phyloP scores from a whole-genome alignment of 2,888 invertebrate genomes.

The Dromius quadrimaculatus region DNA sequence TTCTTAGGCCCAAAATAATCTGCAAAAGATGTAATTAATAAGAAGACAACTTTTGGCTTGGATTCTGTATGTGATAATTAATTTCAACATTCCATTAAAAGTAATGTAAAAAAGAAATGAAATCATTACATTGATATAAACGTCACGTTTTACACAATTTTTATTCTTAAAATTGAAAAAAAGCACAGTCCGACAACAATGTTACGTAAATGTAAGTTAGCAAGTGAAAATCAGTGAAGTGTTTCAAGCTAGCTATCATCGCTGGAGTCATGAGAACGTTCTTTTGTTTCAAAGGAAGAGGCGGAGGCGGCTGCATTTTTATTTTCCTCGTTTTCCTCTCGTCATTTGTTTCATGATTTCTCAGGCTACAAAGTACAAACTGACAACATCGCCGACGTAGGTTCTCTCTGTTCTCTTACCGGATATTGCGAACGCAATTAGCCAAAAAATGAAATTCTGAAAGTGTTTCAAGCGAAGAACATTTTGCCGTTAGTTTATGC shows the following conservation, averaged over 20 bases:
- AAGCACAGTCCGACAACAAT: constrained; percentile 2
- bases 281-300: constrained; percentile 9
- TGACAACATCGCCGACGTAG: not conserved
- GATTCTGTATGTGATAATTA: too few species aligned
- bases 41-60: too few species aligned
- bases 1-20: too few species aligned
- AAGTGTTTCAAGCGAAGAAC: not conserved
- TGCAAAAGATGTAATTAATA: too few species aligned
- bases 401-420: constrained; percentile 1
- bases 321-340: constrained; percentile 18
- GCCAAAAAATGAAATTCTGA: constrained; percentile 14
- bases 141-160: too few species aligned
- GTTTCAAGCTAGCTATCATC: constrained; percentile 1
- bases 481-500: too few species aligned
- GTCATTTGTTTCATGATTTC: constrained; percentile 26
- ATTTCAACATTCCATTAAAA: too few species aligned
- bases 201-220: constrained; percentile 12
- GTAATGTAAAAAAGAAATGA: too few species aligned
- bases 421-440: constrained; percentile 8
- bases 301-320: constrained; percentile 7
- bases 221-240: not conserved
- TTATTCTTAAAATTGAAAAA: too few species aligned
- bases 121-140: too few species aligned
- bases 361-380: constrained; percentile 11
- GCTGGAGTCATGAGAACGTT: constrained; percentile 6